Conservation (phyloP, 2,113 vertebrate genomes). For the Pedionomus torquatus region DNA sequence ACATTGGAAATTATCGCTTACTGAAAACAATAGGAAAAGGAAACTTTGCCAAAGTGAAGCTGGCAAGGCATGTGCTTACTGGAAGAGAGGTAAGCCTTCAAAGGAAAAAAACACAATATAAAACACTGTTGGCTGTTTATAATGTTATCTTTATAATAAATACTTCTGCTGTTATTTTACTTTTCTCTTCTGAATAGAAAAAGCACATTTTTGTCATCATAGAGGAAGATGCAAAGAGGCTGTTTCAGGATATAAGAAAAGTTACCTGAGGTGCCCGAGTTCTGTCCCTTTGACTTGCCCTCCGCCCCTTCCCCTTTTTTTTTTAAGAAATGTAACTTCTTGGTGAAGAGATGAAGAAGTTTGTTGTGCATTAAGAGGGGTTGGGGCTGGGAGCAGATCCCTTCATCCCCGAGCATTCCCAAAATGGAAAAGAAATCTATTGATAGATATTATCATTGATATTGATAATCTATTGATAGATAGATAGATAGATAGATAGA, state of each 20-base stretch:
- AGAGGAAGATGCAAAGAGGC: not conserved
- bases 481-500: not conserved
- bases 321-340: not conserved
- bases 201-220: not conserved
- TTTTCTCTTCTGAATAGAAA: not conserved
- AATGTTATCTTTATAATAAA: not conserved
- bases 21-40: constrained; percentile 97
- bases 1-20: constrained; percentile 93
- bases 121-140: not conserved
- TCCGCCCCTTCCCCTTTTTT: too few relatives aligned
- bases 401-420: not conserved
- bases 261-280: not conserved
- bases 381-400: not conserved
- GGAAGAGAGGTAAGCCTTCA: constrained; percentile 88
- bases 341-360: not conserved
- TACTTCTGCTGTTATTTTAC: not conserved
- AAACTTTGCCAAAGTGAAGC: constrained; percentile 96
- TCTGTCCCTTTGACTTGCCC: not conserved
- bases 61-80: constrained; percentile 92
- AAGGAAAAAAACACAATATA: too few relatives aligned
- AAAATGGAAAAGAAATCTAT: not conserved
- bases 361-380: not conserved
- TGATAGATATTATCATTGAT: not conserved
- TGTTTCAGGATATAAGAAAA: not conserved
- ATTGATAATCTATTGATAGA: not conserved